A percentile compares a stretch with the other conserved stretches of the same genome.
phyloP scores from a whole-genome alignment of 2,113 vertebrate genomes.

The Phylloscopus trochiloides region DNA sequence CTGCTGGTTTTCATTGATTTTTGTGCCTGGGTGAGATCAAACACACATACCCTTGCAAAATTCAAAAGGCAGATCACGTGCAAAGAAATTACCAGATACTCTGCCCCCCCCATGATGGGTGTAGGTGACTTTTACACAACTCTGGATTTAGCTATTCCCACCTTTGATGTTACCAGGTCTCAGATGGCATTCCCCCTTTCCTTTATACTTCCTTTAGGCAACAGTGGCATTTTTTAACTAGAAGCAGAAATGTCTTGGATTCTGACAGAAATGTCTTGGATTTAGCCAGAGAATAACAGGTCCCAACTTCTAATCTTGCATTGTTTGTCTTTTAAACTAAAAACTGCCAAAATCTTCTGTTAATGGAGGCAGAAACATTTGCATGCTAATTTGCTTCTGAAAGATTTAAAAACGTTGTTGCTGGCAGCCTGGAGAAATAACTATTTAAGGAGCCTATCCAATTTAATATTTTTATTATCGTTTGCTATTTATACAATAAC shows the following conservation, averaged over 20 bases:
- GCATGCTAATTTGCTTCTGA: not conserved
- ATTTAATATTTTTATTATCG: conserved; percentile 4
- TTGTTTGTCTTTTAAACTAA: not conserved
- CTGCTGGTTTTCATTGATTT: not conserved
- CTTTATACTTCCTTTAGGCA: not conserved
- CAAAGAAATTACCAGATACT: not conserved
- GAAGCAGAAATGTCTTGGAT: not conserved
- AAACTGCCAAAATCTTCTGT: not conserved
- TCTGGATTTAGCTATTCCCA: not conserved
- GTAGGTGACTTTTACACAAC: not conserved
- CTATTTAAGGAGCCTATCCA: not conserved
- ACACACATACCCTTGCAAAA: not conserved
- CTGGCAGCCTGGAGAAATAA: not conserved
- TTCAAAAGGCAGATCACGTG: not conserved
- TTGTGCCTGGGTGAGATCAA: not conserved
- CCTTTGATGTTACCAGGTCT: not conserved
- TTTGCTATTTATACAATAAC: not conserved
- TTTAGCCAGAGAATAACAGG: not conserved
- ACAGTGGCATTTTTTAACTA: not conserved
- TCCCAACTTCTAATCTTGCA: not conserved
- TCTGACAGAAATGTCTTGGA: not conserved
- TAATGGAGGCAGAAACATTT: conserved; percentile 3
- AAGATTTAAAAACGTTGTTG: not conserved
- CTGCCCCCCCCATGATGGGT: not conserved
- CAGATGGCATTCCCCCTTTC: not conserved